Conservation (phyloP, 2,888 invertebrate genomes). For the Loripinus fragilis region DNA sequence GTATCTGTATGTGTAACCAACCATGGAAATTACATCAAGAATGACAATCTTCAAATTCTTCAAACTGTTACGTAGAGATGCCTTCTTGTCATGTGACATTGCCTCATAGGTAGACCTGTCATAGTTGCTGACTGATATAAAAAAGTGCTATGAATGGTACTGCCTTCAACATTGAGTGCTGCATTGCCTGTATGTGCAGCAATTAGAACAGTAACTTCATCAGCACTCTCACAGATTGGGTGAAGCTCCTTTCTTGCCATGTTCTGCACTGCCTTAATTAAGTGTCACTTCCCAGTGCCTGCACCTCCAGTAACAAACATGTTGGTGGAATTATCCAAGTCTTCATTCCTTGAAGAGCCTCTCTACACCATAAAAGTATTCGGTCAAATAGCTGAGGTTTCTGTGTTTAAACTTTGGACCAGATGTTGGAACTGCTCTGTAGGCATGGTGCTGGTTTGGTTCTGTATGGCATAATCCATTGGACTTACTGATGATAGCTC, state of each 20-base stretch:
- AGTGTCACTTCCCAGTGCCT: too few species aligned
- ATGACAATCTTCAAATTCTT: not conserved
- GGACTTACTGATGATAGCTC: conserved; percentile 53
- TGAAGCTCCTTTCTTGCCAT: not conserved
- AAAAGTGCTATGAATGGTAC: conserved; percentile 27
- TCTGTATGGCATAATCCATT: conserved; percentile 39
- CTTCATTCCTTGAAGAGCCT: not conserved
- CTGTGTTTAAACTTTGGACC: conserved; percentile 11
- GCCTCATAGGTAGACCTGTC: not conserved
- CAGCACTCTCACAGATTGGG: not conserved
- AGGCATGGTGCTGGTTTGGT: not conserved
- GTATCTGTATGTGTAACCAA: not conserved
- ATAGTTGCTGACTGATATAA: conserved; percentile 16
- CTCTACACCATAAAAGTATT: conserved; percentile 49
- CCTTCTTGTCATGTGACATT: not conserved
- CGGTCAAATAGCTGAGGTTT: conserved; percentile 47
- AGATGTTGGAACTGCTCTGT: not conserved
- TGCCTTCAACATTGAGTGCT: conserved; percentile 30
- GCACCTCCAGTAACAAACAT: not conserved
- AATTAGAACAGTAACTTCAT: conserved; percentile 13
- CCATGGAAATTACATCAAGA: conserved; percentile 14
- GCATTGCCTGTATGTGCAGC: conserved; percentile 37
- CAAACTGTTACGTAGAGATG: not conserved
- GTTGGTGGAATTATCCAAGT: not conserved
- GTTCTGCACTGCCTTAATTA: not conserved